Evolutionary conservation across 2,888 invertebrate genomes (phyloP).

Genomic region (Dusona sp.): DNA sequence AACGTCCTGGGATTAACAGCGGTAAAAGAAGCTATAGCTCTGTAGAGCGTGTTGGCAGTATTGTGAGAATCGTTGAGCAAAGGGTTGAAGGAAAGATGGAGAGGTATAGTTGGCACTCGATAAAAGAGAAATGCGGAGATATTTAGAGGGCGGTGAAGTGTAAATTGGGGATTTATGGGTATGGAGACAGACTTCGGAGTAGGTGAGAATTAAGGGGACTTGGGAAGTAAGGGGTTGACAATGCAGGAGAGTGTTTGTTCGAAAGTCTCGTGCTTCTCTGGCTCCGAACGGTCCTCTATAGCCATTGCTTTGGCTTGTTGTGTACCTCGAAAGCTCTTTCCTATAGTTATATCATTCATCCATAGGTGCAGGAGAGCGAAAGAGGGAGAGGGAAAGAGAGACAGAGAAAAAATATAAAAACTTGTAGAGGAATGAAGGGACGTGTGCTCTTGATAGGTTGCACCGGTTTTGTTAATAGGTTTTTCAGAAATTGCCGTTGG

Average conservation of each 20-base stretch:
- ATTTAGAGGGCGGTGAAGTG: constrained; percentile 30
- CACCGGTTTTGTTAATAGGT: constrained; percentile 74
- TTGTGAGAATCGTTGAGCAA: constrained; percentile 2
- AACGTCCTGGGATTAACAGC: background rate
- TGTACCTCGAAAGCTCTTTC: constrained; percentile 9
- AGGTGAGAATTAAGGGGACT: constrained; percentile 37
- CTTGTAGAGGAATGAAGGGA: constrained; percentile 57
- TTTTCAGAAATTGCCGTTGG: constrained; percentile 74
- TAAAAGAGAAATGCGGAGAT: constrained; percentile 1
- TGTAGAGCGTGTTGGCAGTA: constrained; percentile 1
- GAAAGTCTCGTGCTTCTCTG: constrained; percentile 34
- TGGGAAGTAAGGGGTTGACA: constrained; percentile 5
- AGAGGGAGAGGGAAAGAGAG: constrained; percentile 12
- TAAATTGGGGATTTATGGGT: constrained; percentile 18
- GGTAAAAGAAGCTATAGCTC: background rate
- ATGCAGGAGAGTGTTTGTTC: constrained; percentile 36
- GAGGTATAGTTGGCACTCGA: background rate
- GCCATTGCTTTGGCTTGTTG: constrained; percentile 31
- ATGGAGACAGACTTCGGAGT: background rate
- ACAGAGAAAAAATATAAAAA: constrained; percentile 6
- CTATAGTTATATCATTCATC: constrained; percentile 37
- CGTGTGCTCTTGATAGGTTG: constrained; percentile 74
- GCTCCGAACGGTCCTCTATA: constrained; percentile 19
- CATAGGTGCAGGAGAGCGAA: background rate
- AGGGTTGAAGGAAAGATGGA: constrained; percentile 16